Percentiles rank a stretch among this genome's conserved stretches.
phyloP scores from a whole-genome alignment of 2,888 invertebrate genomes.

The Polyploca ridens region DNA sequence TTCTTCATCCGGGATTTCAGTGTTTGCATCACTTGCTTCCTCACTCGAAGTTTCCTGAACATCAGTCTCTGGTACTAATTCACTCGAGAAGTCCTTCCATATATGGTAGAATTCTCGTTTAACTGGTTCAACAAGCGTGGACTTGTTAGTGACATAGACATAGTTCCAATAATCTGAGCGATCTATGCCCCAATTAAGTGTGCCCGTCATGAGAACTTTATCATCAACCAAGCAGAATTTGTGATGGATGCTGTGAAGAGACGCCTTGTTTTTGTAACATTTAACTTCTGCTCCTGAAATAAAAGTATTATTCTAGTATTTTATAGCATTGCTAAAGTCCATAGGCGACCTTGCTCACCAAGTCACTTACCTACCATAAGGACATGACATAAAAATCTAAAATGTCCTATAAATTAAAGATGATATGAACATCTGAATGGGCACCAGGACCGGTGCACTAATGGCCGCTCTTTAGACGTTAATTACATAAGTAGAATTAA shows the following conservation, averaged over 20 bases:
- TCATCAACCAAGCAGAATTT: constrained; percentile 90
- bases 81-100: constrained; percentile 72
- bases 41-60: constrained; percentile 15
- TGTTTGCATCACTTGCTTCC: constrained; percentile 24
- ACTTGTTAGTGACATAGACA: constrained; percentile 86
- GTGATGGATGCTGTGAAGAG: constrained; percentile 88
- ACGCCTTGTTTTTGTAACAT: constrained; percentile 67
- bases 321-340: no score
- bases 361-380: no score
- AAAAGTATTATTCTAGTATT: neutral
- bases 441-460: no score
- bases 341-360: no score
- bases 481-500: no score
- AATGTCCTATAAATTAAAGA: no score
- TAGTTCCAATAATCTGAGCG: constrained; percentile 90
- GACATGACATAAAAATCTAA: no score
- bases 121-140: constrained; percentile 82
- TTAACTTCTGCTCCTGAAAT: constrained; percentile 84
- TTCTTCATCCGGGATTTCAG: constrained; percentile 15
- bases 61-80: constrained; percentile 21
- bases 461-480: no score
- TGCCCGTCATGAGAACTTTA: constrained; percentile 87
- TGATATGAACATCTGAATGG: no score
- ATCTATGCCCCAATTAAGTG: constrained; percentile 90
- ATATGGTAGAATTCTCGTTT: constrained; percentile 85